phyloP scores from a whole-genome alignment of 2,888 invertebrate genomes.

The Invenusta paracnida region DNA sequence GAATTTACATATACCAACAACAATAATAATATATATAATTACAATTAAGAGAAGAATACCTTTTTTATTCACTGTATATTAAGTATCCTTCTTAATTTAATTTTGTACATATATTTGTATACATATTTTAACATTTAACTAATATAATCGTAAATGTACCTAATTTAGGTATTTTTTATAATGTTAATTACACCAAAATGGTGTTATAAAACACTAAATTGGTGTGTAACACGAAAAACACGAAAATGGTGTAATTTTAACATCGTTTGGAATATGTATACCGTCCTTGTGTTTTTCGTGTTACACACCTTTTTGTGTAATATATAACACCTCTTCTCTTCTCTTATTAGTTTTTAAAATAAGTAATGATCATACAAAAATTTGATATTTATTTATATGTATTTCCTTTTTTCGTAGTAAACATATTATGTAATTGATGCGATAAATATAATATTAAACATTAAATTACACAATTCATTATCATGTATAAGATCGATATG shows the following conservation, averaged over 20 bases:
- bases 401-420: too few relatives aligned
- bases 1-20: too few relatives aligned
- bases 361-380: too few relatives aligned
- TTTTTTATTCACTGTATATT: background rate
- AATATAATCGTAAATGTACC: background rate
- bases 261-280: background rate
- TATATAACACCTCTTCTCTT: background rate
- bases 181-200: background rate
- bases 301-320: conserved; percentile 26
- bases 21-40: too few relatives aligned
- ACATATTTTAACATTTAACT: conserved; percentile 8
- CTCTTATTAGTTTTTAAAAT: too few relatives aligned
- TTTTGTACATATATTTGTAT: background rate
- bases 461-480: too few relatives aligned
- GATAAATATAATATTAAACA: too few relatives aligned
- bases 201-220: conserved; percentile 19
- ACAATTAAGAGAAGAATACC: too few relatives aligned
- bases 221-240: conserved; percentile 24
- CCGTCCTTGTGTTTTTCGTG: conserved; percentile 4
- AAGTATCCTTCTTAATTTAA: background rate
- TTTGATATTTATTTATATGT: too few relatives aligned
- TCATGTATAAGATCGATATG: too few relatives aligned
- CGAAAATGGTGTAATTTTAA: conserved; percentile 23
- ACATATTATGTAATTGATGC: too few relatives aligned
- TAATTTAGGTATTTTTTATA: background rate